Evolutionary conservation across 2,113 vertebrate species (phyloP), one percentile per base, ranked within the genome.

Genomic region (Esox niger): DNA sequence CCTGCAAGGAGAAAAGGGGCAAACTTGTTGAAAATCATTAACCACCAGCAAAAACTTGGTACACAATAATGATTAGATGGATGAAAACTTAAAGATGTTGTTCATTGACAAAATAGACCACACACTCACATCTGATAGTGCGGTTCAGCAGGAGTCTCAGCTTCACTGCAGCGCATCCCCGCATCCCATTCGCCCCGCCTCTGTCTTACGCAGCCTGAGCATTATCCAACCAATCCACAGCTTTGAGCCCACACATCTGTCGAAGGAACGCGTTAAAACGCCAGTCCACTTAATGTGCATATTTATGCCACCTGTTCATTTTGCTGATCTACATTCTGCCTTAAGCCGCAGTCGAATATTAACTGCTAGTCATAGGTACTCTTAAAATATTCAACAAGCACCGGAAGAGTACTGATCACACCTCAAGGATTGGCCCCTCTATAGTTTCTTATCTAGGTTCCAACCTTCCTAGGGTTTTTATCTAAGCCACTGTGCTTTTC

Each of bases 121-220:
- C 4, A 57, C 25, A 3, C 57, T 17, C 57, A 59, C 17, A 6
- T 59, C 7, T 31, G 27, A 7, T 10, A 15, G 56, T 27, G 10
- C 5, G 29, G 27, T 29, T 10, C 15, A 23, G 3, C 10, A 57
- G n/a, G 25, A 54, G 1, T 4, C 0, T 27, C 55, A n/a, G 55
- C 55, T 29, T 25, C n/a, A 17, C 55, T 58, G 60, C 64, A 73
- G 68, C 54, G 63, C 65, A 49, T 31, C 35, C 21, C 29, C 23
- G 10, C 26, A 43, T 67, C 57, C 74, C 69, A 68, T 17, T 26
- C 31, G 71, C 66, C 72, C 73, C 71, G 56, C 70, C 78, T 67
- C 57, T 32, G 58, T 66, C 57, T 71, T 33, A 31, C 49, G 27
- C 60, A 23, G 35, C 46, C 27, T 31, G 38, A 32, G 64, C 59